Evolutionary conservation across 2,888 invertebrate genomes (phyloP).

Genomic region (Ophion obscuratus): DNA sequence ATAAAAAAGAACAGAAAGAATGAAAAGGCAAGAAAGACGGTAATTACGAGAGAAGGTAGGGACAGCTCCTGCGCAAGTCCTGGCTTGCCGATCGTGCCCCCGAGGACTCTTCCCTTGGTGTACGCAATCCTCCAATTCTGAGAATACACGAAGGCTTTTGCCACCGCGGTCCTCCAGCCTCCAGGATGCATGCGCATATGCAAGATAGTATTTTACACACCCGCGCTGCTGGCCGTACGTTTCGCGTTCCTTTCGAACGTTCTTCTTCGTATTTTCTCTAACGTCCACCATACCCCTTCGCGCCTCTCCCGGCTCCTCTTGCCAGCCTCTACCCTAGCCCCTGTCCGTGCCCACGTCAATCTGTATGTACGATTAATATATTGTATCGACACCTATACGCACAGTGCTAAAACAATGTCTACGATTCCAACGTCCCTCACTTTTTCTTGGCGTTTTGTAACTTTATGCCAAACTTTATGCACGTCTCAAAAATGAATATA

Average conservation of each 20-base stretch:
- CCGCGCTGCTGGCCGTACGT: slow-evolving; percentile 81
- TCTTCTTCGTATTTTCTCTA: slow-evolving; percentile 60
- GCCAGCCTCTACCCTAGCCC: too few species aligned
- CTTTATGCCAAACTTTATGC: too few species aligned
- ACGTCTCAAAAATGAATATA: too few species aligned
- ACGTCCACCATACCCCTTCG: not conserved
- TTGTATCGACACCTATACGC: not conserved
- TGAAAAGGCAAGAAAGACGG: slow-evolving; percentile 77
- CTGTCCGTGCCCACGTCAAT: not conserved
- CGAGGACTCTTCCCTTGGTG: slow-evolving; percentile 32
- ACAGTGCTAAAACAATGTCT: not conserved
- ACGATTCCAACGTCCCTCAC: not conserved
- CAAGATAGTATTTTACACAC: slow-evolving; percentile 84
- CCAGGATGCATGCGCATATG: slow-evolving; percentile 81
- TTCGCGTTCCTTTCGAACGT: slow-evolving; percentile 71
- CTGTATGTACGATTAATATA: slow-evolving; percentile 8
- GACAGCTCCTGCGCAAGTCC: slow-evolving; percentile 80
- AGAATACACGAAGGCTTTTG: slow-evolving; percentile 79
- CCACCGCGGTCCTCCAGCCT: slow-evolving; percentile 54
- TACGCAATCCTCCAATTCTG: slow-evolving; percentile 78
- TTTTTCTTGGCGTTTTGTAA: not conserved
- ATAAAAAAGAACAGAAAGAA: slow-evolving; percentile 31
- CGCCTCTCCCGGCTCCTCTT: too few species aligned
- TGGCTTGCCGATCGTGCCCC: slow-evolving; percentile 75
- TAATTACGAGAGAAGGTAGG: slow-evolving; percentile 81